Evolutionary conservation across 1,140 invertebrate species (phyloP).

Genomic region (Bombyx mandarina): DNA sequence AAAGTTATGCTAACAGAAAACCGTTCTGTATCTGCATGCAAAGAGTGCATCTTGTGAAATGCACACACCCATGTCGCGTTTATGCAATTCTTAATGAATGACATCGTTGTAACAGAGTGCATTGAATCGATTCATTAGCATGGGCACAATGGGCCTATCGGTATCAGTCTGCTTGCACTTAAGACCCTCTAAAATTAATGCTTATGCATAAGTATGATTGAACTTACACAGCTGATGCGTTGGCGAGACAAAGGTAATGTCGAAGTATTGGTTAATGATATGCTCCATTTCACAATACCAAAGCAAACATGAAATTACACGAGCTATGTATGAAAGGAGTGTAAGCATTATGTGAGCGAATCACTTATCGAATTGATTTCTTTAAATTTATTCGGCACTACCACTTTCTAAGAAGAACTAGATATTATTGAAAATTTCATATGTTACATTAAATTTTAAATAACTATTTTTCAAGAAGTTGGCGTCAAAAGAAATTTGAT

Average conservation of each 20-base stretch:
- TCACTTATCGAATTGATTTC: no score
- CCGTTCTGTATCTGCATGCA: slow-evolving; percentile 6
- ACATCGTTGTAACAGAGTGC: slow-evolving; percentile 25
- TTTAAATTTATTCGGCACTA: no score
- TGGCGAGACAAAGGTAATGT: slow-evolving; percentile 5
- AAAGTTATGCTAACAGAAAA: not conserved
- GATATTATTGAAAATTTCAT: no score
- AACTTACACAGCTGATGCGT: slow-evolving; percentile 25
- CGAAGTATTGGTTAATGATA: slow-evolving; percentile 18
- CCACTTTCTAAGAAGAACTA: no score
- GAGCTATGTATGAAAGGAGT: no score
- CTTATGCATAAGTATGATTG: slow-evolving; percentile 30
- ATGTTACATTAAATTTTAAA: no score
- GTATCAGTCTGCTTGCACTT: slow-evolving; percentile 19
- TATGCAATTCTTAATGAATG: slow-evolving; percentile 31
- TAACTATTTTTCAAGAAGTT: no score
- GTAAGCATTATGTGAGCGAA: no score
- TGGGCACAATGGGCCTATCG: slow-evolving; percentile 31
- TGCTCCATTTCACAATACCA: slow-evolving; percentile 1
- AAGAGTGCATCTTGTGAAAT: slow-evolving; percentile 15
- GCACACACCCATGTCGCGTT: slow-evolving; percentile 13
- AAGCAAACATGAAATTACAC: no score
- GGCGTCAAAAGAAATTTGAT: no score
- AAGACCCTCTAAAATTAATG: slow-evolving; percentile 31
- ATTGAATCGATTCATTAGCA: slow-evolving; percentile 33